A percentile compares a stretch with the other conserved stretches of the same genome.
Conservation (phyloP, 2,888 invertebrate genomes). For the Drosophila tripunctata region DNA sequence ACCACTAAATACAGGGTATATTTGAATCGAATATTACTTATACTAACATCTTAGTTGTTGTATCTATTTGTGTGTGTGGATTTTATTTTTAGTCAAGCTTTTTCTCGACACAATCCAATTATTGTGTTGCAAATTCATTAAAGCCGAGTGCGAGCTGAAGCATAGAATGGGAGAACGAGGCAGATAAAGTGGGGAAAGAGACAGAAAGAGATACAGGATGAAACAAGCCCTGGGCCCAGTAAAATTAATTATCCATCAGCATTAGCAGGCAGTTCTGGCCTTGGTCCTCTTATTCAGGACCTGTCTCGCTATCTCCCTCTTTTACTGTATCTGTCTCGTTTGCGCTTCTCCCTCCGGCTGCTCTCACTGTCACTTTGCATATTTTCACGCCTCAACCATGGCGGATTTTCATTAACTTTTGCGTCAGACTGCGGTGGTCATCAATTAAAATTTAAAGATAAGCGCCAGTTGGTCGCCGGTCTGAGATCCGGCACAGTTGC, state of each 20-base stretch:
- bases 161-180: neutral
- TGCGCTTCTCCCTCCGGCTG: neutral
- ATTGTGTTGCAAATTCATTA: constrained; percentile 71
- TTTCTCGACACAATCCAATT: constrained; percentile 63
- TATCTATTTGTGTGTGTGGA: constrained; percentile 54
- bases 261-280: constrained; percentile 50
- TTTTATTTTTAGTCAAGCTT: constrained; percentile 45
- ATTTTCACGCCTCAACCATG: constrained; percentile 63
- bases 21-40: neutral
- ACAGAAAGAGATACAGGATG: neutral
- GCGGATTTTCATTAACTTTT: constrained; percentile 65
- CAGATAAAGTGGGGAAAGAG: neutral
- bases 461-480: constrained; percentile 36
- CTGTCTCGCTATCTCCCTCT: neutral
- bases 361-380: constrained; percentile 60
- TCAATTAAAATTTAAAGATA: constrained; percentile 73
- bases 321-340: neutral
- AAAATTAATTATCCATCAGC: constrained; percentile 74
- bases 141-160: constrained; percentile 32
- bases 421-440: constrained; percentile 55
- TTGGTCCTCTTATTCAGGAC: constrained; percentile 6
- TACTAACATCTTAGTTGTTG: constrained; percentile 10
- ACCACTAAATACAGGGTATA: constrained; percentile 19
- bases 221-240: constrained; percentile 44
- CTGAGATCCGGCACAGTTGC: constrained; percentile 2